These are phyloP conservation scores for Phyllostomus hastatus DNA, from an alignment of 2,113 vertebrate species.

Conservation along the genomic window DNA sequence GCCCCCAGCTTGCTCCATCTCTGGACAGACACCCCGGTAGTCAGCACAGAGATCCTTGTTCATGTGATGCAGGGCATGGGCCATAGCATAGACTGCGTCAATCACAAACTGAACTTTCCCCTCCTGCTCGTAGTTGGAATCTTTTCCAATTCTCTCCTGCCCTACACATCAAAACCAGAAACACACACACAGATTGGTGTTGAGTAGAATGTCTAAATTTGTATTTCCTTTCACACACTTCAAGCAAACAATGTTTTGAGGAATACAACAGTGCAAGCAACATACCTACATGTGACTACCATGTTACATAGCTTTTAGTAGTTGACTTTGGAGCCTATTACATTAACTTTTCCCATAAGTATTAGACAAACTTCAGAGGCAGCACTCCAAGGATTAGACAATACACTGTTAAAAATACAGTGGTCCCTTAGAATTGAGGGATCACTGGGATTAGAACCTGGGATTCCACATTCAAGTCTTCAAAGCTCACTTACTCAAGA, in stretches of 20 bases:
- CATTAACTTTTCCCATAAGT: not conserved
- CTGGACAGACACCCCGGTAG: constrained; percentile 87
- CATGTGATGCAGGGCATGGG: constrained; percentile 96
- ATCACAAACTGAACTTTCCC: constrained; percentile 98
- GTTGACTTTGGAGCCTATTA: not conserved
- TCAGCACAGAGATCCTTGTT: constrained; percentile 92
- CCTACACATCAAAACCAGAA: constrained; percentile 80
- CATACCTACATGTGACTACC: rapidly evolving
- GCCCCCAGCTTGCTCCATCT: constrained; percentile 93
- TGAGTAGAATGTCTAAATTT: not conserved
- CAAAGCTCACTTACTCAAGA: constrained; percentile 6
- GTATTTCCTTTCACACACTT: not conserved
- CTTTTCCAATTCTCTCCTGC: constrained; percentile 93
- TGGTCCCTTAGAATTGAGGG: not conserved
- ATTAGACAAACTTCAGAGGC: not conserved
- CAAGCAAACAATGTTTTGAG: not conserved
- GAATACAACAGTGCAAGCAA: not conserved
- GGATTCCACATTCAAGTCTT: not conserved
- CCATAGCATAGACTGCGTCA: constrained; percentile 95
- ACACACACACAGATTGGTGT: not conserved
- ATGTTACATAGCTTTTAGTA: not conserved
- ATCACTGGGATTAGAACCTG: not conserved
- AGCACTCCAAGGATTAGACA: not conserved
- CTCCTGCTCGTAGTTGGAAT: constrained; percentile 96
- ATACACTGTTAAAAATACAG: not conserved